Conservation (phyloP, 2,113 vertebrate genomes). For the Vanacampus margaritifer region DNA sequence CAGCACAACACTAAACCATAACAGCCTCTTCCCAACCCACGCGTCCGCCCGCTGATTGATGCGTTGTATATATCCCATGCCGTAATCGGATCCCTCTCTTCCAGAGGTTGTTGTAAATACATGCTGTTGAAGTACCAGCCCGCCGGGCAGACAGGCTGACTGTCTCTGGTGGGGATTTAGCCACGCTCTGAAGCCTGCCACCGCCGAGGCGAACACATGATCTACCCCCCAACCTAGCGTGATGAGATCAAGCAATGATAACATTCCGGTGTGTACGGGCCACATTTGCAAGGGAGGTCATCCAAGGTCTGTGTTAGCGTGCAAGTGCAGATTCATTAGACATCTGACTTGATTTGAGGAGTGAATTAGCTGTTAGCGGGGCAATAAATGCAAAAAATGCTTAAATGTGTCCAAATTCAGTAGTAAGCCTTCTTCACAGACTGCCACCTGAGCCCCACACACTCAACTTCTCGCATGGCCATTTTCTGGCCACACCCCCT, state of each 20-base stretch:
- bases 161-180: conserved; percentile 57
- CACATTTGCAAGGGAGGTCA: conserved; percentile 24
- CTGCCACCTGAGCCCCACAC: too few species aligned
- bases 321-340: conserved; percentile 53
- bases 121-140: conserved; percentile 48
- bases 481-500: background rate
- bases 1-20: conserved; percentile 30
- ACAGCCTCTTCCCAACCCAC: conserved; percentile 24
- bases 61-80: conserved; percentile 58
- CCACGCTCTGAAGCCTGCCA: conserved; percentile 29
- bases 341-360: conserved; percentile 38
- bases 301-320: conserved; percentile 32
- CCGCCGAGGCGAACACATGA: conserved; percentile 33
- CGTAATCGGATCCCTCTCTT: conserved; percentile 62
- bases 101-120: conserved; percentile 63
- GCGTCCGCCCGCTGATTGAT: conserved; percentile 53
- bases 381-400: background rate
- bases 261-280: conserved; percentile 1
- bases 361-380: conserved; percentile 50
- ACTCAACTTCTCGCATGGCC: too few species aligned
- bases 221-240: conserved; percentile 11
- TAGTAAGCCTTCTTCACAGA: too few species aligned
- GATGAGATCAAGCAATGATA: conserved; percentile 22
- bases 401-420: too few species aligned
- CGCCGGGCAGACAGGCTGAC: conserved; percentile 46